A percentile compares a stretch with the other conserved stretches of the same genome.
Evolutionary conservation across 2,888 invertebrate genomes (phyloP).

Genomic region (Ischnura elegans): DNA sequence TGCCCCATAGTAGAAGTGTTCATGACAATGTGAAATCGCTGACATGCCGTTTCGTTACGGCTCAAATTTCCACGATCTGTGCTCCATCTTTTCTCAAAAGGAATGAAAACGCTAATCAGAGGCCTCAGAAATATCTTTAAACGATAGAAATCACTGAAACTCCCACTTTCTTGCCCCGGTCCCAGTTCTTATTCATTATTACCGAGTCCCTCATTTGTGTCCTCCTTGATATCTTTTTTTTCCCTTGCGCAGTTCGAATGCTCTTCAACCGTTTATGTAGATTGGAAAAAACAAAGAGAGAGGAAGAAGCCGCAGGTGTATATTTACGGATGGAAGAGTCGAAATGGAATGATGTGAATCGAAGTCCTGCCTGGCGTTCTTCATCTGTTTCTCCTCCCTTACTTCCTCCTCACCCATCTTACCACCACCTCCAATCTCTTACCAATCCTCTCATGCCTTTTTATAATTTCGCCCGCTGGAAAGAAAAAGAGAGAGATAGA

Average conservation of each 20-base stretch:
- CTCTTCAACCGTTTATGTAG: constrained; percentile 63
- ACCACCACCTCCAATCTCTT: neutral
- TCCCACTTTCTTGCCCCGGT: constrained; percentile 14
- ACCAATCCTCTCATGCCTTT: constrained; percentile 24
- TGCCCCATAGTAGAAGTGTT: neutral
- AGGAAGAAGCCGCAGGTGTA: constrained; percentile 41
- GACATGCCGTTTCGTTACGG: neutral
- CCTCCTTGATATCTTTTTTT: neutral
- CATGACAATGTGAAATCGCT: neutral
- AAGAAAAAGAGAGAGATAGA: neutral
- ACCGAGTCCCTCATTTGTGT: constrained; percentile 43
- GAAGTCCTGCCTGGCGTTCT: constrained; percentile 44
- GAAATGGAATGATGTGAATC: constrained; percentile 59
- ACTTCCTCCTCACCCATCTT: neutral
- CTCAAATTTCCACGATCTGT: neutral
- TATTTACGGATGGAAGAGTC: constrained; percentile 63
- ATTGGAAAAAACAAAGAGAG: constrained; percentile 49
- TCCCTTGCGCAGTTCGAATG: neutral
- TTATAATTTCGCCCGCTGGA: constrained; percentile 60
- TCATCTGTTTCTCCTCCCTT: neutral
- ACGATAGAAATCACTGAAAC: constrained; percentile 37
- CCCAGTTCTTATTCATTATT: neutral
- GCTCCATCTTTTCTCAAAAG: neutral
- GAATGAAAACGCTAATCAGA: constrained; percentile 42
- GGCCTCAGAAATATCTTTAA: constrained; percentile 43